Base-by-base conservation (phyloP, 2,888 invertebrate genomes). In the Ecdyonurus torrentis region DNA sequence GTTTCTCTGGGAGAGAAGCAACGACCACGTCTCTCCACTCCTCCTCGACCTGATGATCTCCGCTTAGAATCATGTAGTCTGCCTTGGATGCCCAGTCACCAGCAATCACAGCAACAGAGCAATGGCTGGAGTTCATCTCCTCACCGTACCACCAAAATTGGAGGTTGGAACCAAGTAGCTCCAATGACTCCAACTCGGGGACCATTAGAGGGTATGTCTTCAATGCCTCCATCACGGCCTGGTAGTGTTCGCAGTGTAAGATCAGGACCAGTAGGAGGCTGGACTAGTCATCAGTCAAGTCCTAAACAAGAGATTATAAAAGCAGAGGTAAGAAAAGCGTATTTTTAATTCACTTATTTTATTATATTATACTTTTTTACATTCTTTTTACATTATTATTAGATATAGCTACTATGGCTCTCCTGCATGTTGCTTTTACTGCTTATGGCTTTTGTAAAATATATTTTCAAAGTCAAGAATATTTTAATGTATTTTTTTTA, bases 301-400 rank as follows among this genome's bases (percentile, higher is more conserved):
- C 25, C 59, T 22, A 50, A 59, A 20, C 53, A 60, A 59, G 66
- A 67, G 60, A 64, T 66, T 61, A 67, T 63, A 62, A 67, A 67
- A 62, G 64, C 64, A 62, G 66, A 66, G 63, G 67, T 67, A 60
- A 67, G 67, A 66, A 67, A 66, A n/a, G n/a, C n/a, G n/a, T n/a
- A n/a, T n/a, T n/a, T n/a, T n/a, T n/a, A n/a, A n/a, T n/a, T n/a
- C n/a, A n/a, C n/a, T n/a, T n/a, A 37, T 37, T 37, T 10, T 15
- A 37, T 37, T 5, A 10, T 37, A 10, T 37, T 37, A 37, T 37
- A 10, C 5, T 10, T 37, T 10, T 37, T 37, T 37, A 10, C 5
- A 37, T 37, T 37, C 5, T 10, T 15, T 37, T 37, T 10, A 37
- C 15, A 37, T 37, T 37, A 37, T 37, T 37, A 37, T 15, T 37